A percentile compares a stretch with the other conserved stretches of the same genome.
phyloP scores from a whole-genome alignment of 2,797 vertebrate species.

The Cirrhinus molitorella region DNA sequence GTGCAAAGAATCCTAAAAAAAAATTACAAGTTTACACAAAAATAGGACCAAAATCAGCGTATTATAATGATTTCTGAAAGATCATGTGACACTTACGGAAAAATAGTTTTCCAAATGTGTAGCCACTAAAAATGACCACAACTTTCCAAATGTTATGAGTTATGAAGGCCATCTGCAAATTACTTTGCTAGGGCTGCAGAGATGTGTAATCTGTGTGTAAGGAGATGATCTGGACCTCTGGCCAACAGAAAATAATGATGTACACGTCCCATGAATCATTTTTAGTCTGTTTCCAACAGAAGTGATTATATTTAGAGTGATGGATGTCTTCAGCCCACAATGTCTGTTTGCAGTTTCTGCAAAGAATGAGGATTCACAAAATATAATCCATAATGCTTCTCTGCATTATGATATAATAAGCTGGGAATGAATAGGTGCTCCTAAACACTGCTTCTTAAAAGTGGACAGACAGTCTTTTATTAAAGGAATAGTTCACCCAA shows the following conservation, averaged over 20 bases:
- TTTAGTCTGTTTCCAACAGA: constrained; percentile 7
- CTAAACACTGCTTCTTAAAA: background rate
- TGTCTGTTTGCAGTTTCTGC: background rate
- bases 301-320: background rate
- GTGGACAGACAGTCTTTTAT: no score
- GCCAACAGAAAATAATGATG: constrained; percentile 4
- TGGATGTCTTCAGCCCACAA: background rate
- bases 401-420: background rate
- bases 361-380: background rate
- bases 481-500: no score
- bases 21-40: background rate
- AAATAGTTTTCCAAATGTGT: background rate
- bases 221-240: constrained; percentile 4
- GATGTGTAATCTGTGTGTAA: background rate
- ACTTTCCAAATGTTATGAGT: background rate
- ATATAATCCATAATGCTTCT: background rate
- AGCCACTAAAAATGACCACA: background rate
- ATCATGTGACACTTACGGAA: background rate
- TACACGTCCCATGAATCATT: background rate
- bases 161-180: background rate
- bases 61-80: background rate
- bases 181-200: background rate
- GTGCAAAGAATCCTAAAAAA: background rate
- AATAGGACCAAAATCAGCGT: background rate
- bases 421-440: background rate